phyloP scores from a whole-genome alignment of 2,113 vertebrate genomes.

The Bolborhynchus lineola region DNA sequence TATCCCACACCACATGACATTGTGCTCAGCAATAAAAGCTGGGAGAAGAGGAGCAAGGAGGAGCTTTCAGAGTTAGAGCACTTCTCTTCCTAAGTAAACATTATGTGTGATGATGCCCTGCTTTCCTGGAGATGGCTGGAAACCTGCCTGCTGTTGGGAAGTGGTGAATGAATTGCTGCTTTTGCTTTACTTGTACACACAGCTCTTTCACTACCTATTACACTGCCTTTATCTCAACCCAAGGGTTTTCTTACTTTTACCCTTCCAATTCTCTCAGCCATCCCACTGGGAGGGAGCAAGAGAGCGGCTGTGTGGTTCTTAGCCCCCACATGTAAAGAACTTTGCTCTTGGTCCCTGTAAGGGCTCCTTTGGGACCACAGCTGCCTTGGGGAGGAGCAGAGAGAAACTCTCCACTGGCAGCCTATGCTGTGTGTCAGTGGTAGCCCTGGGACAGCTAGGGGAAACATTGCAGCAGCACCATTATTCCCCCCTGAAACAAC shows the following conservation, averaged over 20 bases:
- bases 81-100: not conserved
- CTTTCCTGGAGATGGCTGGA: not conserved
- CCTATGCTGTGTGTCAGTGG: not conserved
- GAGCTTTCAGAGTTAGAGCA: not conserved
- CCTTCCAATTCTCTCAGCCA: not conserved
- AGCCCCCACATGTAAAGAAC: not conserved
- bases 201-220: not conserved
- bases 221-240: not conserved
- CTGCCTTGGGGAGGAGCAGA: not conserved
- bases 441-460: not conserved
- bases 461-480: not conserved
- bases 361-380: not conserved
- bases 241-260: not conserved
- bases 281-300: rapidly evolving
- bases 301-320: not conserved
- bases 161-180: rapidly evolving
- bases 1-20: not conserved
- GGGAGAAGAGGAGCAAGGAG: not conserved
- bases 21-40: not conserved
- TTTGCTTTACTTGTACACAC: not conserved
- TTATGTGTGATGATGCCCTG: rapidly evolving
- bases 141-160: not conserved
- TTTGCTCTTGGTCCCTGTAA: not conserved
- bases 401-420: not conserved
- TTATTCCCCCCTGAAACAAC: not conserved